These are phyloP conservation scores for Pteronotus mesoamericanus DNA, from an alignment of 2,797 vertebrate genomes.

Conservation along the genomic window DNA sequence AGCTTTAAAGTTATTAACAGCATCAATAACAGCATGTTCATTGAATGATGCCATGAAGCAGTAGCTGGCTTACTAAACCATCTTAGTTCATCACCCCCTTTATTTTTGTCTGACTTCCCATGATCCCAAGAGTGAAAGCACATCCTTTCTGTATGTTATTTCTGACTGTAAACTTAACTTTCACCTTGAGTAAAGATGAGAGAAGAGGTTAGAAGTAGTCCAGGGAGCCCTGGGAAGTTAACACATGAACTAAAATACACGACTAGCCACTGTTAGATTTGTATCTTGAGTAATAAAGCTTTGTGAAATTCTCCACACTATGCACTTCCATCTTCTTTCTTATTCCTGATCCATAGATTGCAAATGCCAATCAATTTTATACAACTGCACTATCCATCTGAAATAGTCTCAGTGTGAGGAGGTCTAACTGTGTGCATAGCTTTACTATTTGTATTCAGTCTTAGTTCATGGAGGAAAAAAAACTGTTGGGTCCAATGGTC, in stretches of 20 bases:
- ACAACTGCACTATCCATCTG: background rate
- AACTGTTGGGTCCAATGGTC: background rate
- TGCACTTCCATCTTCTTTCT: background rate
- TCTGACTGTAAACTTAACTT: background rate
- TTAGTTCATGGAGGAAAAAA: background rate
- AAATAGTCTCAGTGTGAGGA: background rate
- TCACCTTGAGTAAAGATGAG: background rate
- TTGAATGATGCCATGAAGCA: background rate
- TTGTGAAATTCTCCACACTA: background rate
- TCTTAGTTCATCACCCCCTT: background rate
- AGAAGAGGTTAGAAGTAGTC: background rate
- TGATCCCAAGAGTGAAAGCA: background rate
- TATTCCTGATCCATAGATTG: background rate
- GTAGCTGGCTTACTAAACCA: background rate
- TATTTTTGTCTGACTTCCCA: background rate
- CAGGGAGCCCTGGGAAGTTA: background rate
- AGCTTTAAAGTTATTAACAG: background rate
- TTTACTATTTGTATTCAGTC: background rate
- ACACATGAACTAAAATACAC: background rate
- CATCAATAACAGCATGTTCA: background rate
- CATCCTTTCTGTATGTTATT: background rate
- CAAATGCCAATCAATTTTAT: background rate
- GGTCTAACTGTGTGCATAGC: background rate
- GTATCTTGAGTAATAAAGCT: background rate
- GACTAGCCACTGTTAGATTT: background rate